phyloP scores from a whole-genome alignment of 2,113 vertebrate genomes.

The Genyomyrus donnyi region DNA sequence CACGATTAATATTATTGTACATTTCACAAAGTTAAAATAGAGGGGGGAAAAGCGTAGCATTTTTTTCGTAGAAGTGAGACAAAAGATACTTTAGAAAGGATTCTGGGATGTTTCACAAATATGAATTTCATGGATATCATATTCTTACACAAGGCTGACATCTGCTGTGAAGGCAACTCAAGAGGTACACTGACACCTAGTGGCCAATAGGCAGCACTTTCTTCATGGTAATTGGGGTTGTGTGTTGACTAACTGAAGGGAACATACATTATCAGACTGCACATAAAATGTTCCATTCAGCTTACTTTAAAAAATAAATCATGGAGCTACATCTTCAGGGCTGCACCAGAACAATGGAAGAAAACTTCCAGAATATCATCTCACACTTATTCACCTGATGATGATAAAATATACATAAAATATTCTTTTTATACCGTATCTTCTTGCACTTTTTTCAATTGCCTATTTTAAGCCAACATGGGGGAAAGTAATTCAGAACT shows the following conservation, averaged over 20 bases:
- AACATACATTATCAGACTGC: not conserved
- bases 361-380: not conserved
- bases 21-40: not conserved
- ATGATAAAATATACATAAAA: not conserved
- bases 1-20: not conserved
- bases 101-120: not conserved
- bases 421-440: not conserved
- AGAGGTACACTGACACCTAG: slow-evolving; percentile 16
- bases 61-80: not conserved
- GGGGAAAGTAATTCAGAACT: not conserved
- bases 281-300: not conserved
- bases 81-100: not conserved
- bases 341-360: not conserved
- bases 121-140: not conserved
- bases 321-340: not conserved
- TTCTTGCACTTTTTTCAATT: not conserved
- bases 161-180: not conserved
- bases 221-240: not conserved
- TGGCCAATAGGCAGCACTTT: not conserved
- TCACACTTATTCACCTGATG: not conserved
- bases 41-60: not conserved
- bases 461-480: not conserved
- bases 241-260: not conserved
- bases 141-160: not conserved
- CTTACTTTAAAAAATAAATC: not conserved